These are phyloP conservation scores for Sebastes umbrosus DNA, from an alignment of 2,797 vertebrate genomes.

Conservation along the genomic window DNA sequence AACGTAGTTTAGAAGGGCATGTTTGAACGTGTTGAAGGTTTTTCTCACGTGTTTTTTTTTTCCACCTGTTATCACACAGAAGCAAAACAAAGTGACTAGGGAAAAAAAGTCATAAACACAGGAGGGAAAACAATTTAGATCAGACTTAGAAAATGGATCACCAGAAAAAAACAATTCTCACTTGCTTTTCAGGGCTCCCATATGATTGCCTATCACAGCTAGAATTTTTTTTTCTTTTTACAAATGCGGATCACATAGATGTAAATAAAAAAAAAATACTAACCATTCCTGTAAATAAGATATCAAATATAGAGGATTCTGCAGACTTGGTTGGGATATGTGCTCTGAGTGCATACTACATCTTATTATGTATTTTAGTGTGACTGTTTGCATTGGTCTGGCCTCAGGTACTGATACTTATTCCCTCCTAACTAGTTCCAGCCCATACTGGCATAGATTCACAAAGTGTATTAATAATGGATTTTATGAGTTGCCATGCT, in stretches of 20 bases:
- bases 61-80: too few relatives aligned
- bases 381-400: neutral
- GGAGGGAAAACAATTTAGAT: too few relatives aligned
- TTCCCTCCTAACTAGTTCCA: neutral
- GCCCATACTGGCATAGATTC: neutral
- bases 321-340: neutral
- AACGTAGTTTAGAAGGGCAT: neutral
- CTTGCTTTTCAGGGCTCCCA: too few relatives aligned
- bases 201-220: neutral
- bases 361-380: neutral
- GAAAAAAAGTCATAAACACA: too few relatives aligned
- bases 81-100: too few relatives aligned
- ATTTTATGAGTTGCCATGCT: neutral
- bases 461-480: slow-evolving; percentile 6
- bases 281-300: neutral
- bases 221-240: neutral
- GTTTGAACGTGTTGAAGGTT: neutral
- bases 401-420: neutral
- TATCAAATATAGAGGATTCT: neutral
- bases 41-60: too few relatives aligned
- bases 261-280: neutral
- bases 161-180: too few relatives aligned
- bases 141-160: too few relatives aligned
- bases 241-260: neutral
- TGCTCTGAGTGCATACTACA: neutral